phyloP scores from a whole-genome alignment of 2,888 invertebrate species.

The Cancer borealis region DNA sequence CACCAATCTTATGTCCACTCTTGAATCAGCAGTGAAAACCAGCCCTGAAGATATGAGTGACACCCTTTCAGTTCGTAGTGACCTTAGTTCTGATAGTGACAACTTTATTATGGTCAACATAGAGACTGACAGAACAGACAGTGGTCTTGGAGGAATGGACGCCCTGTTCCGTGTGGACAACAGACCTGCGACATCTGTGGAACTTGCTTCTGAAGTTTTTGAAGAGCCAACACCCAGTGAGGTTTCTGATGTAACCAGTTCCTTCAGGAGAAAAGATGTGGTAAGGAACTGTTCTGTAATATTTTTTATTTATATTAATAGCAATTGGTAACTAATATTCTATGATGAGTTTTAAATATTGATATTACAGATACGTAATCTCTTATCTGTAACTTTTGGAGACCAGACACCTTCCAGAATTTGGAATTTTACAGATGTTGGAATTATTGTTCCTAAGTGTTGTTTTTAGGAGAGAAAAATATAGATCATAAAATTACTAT shows the following conservation, averaged over 20 bases:
- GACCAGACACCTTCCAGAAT: no score
- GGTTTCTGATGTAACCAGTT: constrained; percentile 73
- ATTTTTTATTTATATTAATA: neutral
- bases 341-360: neutral
- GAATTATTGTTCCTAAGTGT: no score
- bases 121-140: constrained; percentile 73
- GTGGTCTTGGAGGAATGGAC: constrained; percentile 72
- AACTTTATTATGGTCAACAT: constrained; percentile 77
- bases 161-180: constrained; percentile 66
- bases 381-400: neutral
- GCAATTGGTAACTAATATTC: neutral
- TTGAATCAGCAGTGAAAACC: constrained; percentile 89
- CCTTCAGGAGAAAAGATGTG: constrained; percentile 74
- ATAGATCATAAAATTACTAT: no score
- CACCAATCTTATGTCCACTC: constrained; percentile 89
- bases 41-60: constrained; percentile 87
- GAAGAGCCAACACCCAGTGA: constrained; percentile 76
- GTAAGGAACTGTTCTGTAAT: constrained; percentile 52
- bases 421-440: no score
- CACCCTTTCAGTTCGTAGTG: constrained; percentile 88
- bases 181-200: constrained; percentile 62
- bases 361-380: neutral
- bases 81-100: constrained; percentile 88
- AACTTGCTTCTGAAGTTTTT: constrained; percentile 74
- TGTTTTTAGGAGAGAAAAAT: no score